phyloP scores from a whole-genome alignment of 2,888 invertebrate species.

The Lasioglossum lativentre region DNA sequence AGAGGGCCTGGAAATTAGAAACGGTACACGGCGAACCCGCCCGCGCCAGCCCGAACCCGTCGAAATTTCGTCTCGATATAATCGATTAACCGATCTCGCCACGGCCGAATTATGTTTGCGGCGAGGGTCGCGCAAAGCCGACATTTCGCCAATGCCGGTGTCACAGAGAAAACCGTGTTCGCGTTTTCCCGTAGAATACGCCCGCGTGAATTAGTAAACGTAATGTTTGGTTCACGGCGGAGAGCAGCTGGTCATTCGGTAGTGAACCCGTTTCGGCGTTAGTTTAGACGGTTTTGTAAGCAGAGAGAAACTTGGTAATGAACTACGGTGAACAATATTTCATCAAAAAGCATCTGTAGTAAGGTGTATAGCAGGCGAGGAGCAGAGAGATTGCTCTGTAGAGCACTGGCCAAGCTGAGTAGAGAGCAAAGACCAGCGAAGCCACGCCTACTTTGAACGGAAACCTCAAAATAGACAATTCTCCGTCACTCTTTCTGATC shows the following conservation, averaged over 20 bases:
- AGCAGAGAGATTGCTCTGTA: too few relatives aligned
- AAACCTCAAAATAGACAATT: too few relatives aligned
- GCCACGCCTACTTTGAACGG: background rate
- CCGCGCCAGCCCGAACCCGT: background rate
- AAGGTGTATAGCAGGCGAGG: background rate
- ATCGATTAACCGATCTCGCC: conserved; percentile 35
- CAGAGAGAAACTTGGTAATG: background rate
- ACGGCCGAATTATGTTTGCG: conserved; percentile 53
- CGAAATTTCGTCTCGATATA: conserved; percentile 5
- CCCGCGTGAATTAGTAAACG: background rate
- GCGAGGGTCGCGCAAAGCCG: background rate
- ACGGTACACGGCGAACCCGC: conserved; percentile 12
- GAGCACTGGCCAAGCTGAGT: too few relatives aligned
- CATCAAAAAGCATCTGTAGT: background rate
- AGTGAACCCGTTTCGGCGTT: background rate
- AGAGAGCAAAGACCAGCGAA: background rate
- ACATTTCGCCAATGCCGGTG: background rate
- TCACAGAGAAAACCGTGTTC: background rate
- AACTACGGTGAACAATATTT: background rate
- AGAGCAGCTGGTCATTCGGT: background rate
- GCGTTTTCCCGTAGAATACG: background rate
- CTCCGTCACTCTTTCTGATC: too few relatives aligned
- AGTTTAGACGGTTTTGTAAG: background rate
- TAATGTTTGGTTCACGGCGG: background rate
- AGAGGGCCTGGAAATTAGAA: conserved; percentile 45